These are phyloP conservation scores for Sinodicranocentrus sp. DNA, from an alignment of 2,888 invertebrate species.

Conservation along the genomic window DNA sequence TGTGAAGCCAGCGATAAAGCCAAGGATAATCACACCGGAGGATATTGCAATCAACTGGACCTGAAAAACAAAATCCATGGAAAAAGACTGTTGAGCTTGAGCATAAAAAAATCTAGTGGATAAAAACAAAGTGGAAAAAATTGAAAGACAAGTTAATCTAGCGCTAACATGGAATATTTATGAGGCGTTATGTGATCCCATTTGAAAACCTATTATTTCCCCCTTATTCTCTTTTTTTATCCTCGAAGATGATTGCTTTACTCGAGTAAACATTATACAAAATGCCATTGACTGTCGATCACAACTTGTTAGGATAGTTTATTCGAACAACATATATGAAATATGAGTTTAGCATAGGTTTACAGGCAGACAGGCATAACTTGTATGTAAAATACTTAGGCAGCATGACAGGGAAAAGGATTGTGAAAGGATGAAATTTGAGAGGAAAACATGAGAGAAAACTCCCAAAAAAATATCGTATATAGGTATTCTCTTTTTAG, in stretches of 20 bases:
- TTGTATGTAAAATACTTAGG: no score
- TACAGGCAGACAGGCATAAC: not conserved
- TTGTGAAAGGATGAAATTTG: not conserved
- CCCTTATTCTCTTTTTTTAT: not conserved
- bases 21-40: slow-evolving; percentile 72
- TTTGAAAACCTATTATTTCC: not conserved
- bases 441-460: not conserved
- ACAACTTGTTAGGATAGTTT: not conserved
- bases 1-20: slow-evolving; percentile 74
- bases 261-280: not conserved
- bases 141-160: not conserved
- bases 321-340: not conserved
- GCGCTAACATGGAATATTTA: no score
- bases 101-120: not conserved
- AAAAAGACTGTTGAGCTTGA: no score
- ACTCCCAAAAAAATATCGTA: not conserved
- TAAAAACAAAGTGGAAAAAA: not conserved
- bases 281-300: not conserved
- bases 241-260: not conserved
- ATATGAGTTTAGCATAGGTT: not conserved
- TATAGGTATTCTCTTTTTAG: not conserved
- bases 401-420: not conserved
- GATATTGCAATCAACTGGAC: slow-evolving; percentile 72
- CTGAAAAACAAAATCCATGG: slow-evolving; percentile 44
- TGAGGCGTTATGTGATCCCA: not conserved